Base-by-base conservation (phyloP, 2,888 invertebrate genomes). In the Brenthis hecate region DNA sequence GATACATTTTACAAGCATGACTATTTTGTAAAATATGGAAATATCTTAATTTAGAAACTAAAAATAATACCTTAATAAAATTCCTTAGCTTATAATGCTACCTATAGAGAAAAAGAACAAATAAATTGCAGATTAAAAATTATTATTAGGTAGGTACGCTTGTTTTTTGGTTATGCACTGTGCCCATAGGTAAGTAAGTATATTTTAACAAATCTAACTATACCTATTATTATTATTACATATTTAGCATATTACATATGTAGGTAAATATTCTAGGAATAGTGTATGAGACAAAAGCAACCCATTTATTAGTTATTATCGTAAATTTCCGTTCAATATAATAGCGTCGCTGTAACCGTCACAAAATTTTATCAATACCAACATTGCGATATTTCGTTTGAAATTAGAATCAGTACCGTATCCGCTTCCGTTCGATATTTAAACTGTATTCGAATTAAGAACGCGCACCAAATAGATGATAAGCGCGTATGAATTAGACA, bases 361-460 rank as follows among this genome's bases (percentile, higher is more conserved):
- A 89, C 88, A 86, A 87, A 85, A 87, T 88, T 86, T 91, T 92
- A 91, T 92, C 92, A 90, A 91, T 91, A 86, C 85, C 85, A 87
- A 86, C 87, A 84, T 88, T 86, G 88, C 88, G 87, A 89, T 91
- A 88, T 89, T 89, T 87, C 84, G 86, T 90, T 89, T 85, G 89
- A 89, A 91, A 87, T 92, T 92, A 89, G 91, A 92, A 92, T 92
- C 92, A 89, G 88, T 88, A 89, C 88, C 81, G 91, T 89, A 87
- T 92, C 92, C 92, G 90, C 85, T 92, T 92, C 92, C 92, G 92
- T 91, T 91, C 91, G 89, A 92, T 91, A 92, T 89, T 92, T 80
- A 83, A 86, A 87, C 82, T 79, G 81, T 76, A 81, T 82, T 84
- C 78, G 85, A 90, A 92, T 92, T 91, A 91, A 85, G 89, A 91